phyloP scores from a whole-genome alignment of 1,140 invertebrate genomes.

The Doryteuthis pealeii region DNA sequence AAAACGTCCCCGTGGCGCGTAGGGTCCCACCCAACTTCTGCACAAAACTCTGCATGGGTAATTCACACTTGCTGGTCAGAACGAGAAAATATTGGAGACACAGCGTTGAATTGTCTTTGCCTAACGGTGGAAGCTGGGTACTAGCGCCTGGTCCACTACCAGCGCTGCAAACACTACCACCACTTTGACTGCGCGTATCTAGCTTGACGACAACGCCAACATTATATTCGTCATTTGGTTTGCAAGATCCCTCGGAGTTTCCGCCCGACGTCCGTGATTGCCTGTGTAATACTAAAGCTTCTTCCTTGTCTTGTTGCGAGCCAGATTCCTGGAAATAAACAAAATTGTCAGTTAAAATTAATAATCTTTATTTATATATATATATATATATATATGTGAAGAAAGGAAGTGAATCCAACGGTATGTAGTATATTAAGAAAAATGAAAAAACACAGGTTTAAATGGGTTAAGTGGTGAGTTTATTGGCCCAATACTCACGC shows the following conservation, averaged over 20 bases:
- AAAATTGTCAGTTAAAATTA: neutral
- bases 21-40: constrained; percentile 64
- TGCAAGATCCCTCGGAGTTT: constrained; percentile 4
- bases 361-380: no score
- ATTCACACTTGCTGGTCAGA: constrained; percentile 70
- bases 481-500: no score
- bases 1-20: neutral
- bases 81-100: constrained; percentile 75
- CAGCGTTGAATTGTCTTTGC: constrained; percentile 57
- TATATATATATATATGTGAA: no score
- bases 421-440: no score
- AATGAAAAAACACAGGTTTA: no score
- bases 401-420: no score
- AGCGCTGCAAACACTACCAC: neutral
- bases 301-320: constrained; percentile 37
- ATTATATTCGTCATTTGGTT: constrained; percentile 66
- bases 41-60: constrained; percentile 69
- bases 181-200: constrained; percentile 20
- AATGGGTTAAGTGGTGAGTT: no score
- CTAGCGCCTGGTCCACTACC: neutral
- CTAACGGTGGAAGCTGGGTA: constrained; percentile 17
- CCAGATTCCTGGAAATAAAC: constrained; percentile 30
- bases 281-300: constrained; percentile 43
- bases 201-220: constrained; percentile 71
- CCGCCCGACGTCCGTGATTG: constrained; percentile 19